Evolutionary conservation across 2,888 invertebrate species (phyloP), one percentile per base, ranked within the genome.

Genomic region (Lomographa bimaculata): DNA sequence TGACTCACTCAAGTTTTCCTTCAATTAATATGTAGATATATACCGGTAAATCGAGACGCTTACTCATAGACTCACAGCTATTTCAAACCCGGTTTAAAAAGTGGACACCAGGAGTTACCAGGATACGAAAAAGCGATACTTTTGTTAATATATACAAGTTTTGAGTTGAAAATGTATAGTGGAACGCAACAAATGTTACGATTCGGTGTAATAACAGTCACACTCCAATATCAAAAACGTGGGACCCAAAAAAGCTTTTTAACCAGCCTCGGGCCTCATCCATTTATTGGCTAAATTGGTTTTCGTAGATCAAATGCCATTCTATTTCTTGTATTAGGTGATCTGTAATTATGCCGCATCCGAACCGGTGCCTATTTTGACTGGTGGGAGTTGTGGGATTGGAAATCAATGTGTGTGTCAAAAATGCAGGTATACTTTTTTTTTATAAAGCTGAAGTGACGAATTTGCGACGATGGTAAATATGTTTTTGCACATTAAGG

Each of bases 241-340:
- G 60, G 50, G 57, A 60, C 48, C 48, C 43, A 54, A 48, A 60
- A 62, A 55, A 40, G 41, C 39, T 44, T 39, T 41, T 28, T 43
- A 44, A 49, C 39, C 48, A 46, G 61, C 62, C 61, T 43, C 49
- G 38, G 63, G 62, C 50, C 40, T 49, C 50, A 47, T 49, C 63
- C 57, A 67, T 65, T 70, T 68, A 65, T 69, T 67, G 61, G 50
- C 57, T 52, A 64, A 71, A 71, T 75, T 66, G 64, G 60, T 69
- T 71, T 64, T 60, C 61, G 63, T 68, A 64, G 66, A 68, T 67
- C 63, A 69, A 67, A 66, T 68, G 61, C 54, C 63, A 69, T 64
- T 70, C 57, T 60, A 70, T 71, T 65, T 66, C 61, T 60, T 62
- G 18, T 43, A 49, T 54, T 54, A 53, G 51, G 59, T 46, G 60